These are phyloP conservation scores for Anguilla marmorata DNA, from an alignment of 2,797 vertebrate genomes.

Conservation along the genomic window DNA sequence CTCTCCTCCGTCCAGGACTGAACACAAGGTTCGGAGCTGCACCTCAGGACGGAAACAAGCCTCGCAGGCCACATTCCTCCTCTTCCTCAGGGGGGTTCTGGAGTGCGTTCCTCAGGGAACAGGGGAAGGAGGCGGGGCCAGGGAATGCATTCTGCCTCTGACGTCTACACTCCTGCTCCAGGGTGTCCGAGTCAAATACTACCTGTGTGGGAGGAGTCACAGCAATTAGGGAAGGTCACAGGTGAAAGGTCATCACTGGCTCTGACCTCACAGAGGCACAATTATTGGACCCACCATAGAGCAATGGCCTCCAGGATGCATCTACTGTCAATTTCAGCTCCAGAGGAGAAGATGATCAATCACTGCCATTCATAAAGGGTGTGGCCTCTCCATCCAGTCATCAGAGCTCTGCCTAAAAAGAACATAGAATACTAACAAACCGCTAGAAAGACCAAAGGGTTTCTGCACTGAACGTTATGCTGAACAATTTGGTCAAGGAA, in stretches of 20 bases:
- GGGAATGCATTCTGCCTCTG: conserved; percentile 80
- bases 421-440: not conserved
- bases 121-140: conserved; percentile 62
- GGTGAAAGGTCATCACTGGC: not conserved
- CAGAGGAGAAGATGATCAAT: not conserved
- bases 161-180: conserved; percentile 78
- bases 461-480: not conserved
- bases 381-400: not conserved
- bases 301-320: not conserved
- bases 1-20: not conserved
- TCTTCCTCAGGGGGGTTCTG: conserved; percentile 72
- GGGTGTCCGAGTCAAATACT: conserved; percentile 69
- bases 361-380: not conserved
- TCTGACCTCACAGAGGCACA: not conserved
- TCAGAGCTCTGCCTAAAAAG: not conserved
- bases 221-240: conserved; percentile 38
- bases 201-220: conserved; percentile 67
- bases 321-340: not conserved
- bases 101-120: conserved; percentile 69
- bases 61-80: conserved; percentile 72
- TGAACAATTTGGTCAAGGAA: not conserved
- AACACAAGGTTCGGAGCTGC: conserved; percentile 54
- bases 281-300: not conserved
- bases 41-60: conserved; percentile 75
- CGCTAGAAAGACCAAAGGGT: not conserved